Evolutionary conservation across 2,113 vertebrate species (phyloP), one percentile per base, ranked within the genome.

Genomic region (Melanostigma gelatinosum): DNA sequence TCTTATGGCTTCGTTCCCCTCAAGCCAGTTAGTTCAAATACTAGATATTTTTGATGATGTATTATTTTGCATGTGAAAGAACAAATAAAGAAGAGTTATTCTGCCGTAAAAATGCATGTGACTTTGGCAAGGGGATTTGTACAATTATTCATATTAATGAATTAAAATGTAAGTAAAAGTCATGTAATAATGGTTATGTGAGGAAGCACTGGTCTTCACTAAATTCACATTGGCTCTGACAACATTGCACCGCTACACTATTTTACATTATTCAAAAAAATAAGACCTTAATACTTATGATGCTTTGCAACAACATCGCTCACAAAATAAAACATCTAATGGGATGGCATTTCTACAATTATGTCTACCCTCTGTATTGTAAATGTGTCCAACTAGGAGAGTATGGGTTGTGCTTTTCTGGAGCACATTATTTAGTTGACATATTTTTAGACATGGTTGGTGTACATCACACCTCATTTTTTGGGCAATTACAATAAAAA

Each of bases 1-100:
- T 77, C 44, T 40, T 29, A 4, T 52, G 40, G 60, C 29, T 61
- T 65, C 11, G 11, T 73, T 64, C 63, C 63, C 63, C 55, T 32
- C 6, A 15, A 60, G 48, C 10, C 22, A 61, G 18, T 13, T 62
- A 1, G 7, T 64, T 18, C 48, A 48, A 44, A 57, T 8, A 20
- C 29, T 4, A 46, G 18, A n/a, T 55, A 22, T 48, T 6, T n/a
- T 38, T 27, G 1, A 16, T 73, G 16, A 13, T 50, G 40, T 38
- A n/a, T 15, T 65, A 0, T 48, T 46, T 46, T 58, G 13, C 13
- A n/a, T 42, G 16, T 40, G 4, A 65, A 75, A 42, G 6, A 75
- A 46, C 3, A 61, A 46, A 6, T 11, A 34, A 29, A 10, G 7
- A 15, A 40, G 0, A 8, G 29, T 29, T 38, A 13, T 54, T 36